Base-by-base conservation (phyloP, 2,888 invertebrate species). In the Phyto melanocephala region DNA sequence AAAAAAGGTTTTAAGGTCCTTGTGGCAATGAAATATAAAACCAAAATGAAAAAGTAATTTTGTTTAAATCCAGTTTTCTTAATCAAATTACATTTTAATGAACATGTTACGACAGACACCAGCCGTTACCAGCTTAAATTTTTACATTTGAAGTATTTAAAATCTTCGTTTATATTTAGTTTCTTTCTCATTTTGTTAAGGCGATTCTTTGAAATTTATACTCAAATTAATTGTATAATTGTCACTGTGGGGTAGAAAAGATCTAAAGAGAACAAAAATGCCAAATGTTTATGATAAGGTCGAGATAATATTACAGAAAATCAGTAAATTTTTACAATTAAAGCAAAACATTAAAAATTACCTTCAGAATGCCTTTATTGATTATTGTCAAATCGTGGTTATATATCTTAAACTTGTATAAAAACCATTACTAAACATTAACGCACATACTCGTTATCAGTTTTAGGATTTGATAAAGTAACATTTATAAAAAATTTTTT, bases 71-170 rank as follows among this genome's bases (percentile, higher is more conserved):
- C 47, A 24, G 10, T 58, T 52, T 0, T 10, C 58, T 35, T 65
- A 40, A 65, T 80, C 70, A 75, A 80, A 80, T 80, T 80, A 70
- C 80, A 80, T 65, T 80, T 80, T 80, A 80, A 80, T 80, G 75
- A 75, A 75, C 28, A 56, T 58, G 75, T 56, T 75, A 60, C 17
- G 42, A 42, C 52, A 79, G 65, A 60, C 74, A 67, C 67, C 37
- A 35, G 67, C 10, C 42, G 62, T 15, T 17, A n/a, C 10, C 17
- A 76, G 13, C 5, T 11, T 28, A 15, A 45, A 20, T 68, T 60
- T 60, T 20, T 10, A 33, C 6, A 56, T 52, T 50, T 76, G 24
- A 54, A 40, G 42, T 67, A 62, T 60, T 71, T 65, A 58, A 65
- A 40, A 35, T 37, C 45, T 45, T 8, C 50, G 15, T 11, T 47